Percentiles rank a stretch among this genome's conserved stretches.
Evolutionary conservation across 2,888 invertebrate species (phyloP).

Genomic region (Bombylius major): DNA sequence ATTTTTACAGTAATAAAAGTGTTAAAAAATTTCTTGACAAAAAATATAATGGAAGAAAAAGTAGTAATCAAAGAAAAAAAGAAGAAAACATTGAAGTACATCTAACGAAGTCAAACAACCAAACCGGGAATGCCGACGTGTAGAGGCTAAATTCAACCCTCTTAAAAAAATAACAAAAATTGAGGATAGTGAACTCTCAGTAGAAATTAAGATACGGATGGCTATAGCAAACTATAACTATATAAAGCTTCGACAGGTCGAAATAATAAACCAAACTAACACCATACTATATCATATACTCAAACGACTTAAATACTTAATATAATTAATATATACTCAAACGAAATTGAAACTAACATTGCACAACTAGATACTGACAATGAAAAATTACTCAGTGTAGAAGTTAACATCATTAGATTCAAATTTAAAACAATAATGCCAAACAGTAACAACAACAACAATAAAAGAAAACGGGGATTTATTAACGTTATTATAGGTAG

Average conservation of each 20-base stretch:
- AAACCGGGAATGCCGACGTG: too few relatives aligned
- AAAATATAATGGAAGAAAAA: too few relatives aligned
- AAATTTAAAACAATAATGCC: too few relatives aligned
- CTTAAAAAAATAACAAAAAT: slow-evolving; percentile 13
- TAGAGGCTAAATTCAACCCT: slow-evolving; percentile 12
- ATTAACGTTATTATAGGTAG: too few relatives aligned
- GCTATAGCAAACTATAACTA: slow-evolving; percentile 13
- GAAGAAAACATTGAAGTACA: too few relatives aligned
- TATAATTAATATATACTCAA: slow-evolving; percentile 7
- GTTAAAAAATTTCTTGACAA: not conserved
- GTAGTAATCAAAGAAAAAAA: too few relatives aligned
- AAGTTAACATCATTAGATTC: too few relatives aligned
- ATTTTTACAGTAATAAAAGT: not conserved
- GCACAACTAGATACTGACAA: too few relatives aligned
- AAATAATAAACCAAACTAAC: not conserved
- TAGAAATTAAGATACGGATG: slow-evolving; percentile 11
- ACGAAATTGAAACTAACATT: not conserved
- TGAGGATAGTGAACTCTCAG: slow-evolving; percentile 8
- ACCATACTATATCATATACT: slow-evolving; percentile 9
- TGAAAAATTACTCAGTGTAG: too few relatives aligned
- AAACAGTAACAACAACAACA: too few relatives aligned
- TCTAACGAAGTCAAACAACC: too few relatives aligned
- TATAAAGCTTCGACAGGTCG: not conserved
- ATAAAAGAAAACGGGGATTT: too few relatives aligned
- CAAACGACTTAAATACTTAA: slow-evolving; percentile 9